phyloP scores from a whole-genome alignment of 2,113 vertebrate genomes.

The Macheiramphus alcinus region DNA sequence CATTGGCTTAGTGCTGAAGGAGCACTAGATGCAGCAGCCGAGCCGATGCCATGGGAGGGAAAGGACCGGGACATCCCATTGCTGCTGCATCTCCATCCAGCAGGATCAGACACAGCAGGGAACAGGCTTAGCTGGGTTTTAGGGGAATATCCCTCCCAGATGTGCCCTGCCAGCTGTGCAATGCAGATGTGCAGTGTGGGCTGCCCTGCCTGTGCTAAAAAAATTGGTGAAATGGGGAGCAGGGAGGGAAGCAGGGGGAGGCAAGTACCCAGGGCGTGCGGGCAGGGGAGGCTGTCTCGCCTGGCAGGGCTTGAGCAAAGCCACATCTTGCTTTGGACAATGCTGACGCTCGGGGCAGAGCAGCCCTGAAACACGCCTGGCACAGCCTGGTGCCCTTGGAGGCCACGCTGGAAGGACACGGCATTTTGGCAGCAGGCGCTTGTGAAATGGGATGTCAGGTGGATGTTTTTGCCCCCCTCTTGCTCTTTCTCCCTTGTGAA shows the following conservation, averaged over 20 bases:
- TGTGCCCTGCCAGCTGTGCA: not conserved
- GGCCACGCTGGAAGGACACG: not conserved
- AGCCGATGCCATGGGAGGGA: not conserved
- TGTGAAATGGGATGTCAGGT: not conserved
- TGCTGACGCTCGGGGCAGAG: not conserved
- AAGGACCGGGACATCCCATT: not conserved
- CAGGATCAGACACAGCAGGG: not conserved
- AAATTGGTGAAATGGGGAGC: rapidly evolving
- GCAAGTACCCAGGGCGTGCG: not conserved
- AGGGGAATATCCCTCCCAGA: not conserved
- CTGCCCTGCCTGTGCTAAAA: not conserved
- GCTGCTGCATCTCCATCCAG: not conserved
- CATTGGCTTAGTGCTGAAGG: not conserved
- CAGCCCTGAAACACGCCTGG: not conserved
- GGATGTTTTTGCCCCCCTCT: not conserved
- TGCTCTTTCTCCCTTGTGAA: not conserved
- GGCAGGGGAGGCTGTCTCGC: not conserved
- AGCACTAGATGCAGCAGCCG: not conserved
- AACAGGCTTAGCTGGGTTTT: not conserved
- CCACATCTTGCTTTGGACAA: rapidly evolving
- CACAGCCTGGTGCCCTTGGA: not conserved
- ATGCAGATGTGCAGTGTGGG: not conserved
- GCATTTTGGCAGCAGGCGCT: not conserved
- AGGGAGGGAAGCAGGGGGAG: not conserved
- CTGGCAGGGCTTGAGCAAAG: not conserved